phyloP scores from a whole-genome alignment of 2,888 invertebrate genomes.

The Drosophila neotestacea region DNA sequence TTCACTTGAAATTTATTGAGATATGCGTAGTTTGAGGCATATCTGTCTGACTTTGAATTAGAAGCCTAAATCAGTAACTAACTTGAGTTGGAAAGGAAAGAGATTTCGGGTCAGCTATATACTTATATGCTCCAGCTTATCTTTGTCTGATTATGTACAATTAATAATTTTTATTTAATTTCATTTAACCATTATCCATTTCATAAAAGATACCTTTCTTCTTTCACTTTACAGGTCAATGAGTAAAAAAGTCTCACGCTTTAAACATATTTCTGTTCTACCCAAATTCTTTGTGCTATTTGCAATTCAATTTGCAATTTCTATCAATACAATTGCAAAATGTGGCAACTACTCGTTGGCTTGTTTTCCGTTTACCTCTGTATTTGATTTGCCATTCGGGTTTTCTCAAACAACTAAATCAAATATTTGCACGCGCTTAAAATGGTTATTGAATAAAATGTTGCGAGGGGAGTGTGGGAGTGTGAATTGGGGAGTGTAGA shows the following conservation, averaged over 20 bases:
- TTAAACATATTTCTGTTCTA: background rate
- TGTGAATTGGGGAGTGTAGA: slow-evolving; percentile 4
- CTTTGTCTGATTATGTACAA: background rate
- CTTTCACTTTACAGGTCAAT: background rate
- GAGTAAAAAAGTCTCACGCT: background rate
- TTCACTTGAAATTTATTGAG: slow-evolving; percentile 57
- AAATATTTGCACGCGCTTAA: slow-evolving; percentile 37
- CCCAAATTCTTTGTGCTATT: background rate
- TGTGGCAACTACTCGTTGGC: slow-evolving; percentile 5
- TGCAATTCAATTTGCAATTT: slow-evolving; percentile 14
- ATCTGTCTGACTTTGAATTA: slow-evolving; percentile 6
- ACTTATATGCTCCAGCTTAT: background rate
- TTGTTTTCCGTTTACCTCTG: slow-evolving; percentile 26
- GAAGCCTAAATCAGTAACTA: background rate
- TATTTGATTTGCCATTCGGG: slow-evolving; percentile 23
- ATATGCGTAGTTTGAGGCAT: slow-evolving; percentile 45
- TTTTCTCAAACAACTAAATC: slow-evolving; percentile 44
- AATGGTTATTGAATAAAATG: slow-evolving; percentile 53
- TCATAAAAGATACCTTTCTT: too few species aligned
- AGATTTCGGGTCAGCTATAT: too few species aligned
- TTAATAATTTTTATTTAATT: background rate
- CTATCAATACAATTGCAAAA: slow-evolving; percentile 6
- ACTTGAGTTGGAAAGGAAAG: background rate
- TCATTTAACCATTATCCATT: too few species aligned
- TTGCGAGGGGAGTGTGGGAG: slow-evolving; percentile 20